Conservation (phyloP, 2,888 invertebrate species). For the Creontiades dilutus region DNA sequence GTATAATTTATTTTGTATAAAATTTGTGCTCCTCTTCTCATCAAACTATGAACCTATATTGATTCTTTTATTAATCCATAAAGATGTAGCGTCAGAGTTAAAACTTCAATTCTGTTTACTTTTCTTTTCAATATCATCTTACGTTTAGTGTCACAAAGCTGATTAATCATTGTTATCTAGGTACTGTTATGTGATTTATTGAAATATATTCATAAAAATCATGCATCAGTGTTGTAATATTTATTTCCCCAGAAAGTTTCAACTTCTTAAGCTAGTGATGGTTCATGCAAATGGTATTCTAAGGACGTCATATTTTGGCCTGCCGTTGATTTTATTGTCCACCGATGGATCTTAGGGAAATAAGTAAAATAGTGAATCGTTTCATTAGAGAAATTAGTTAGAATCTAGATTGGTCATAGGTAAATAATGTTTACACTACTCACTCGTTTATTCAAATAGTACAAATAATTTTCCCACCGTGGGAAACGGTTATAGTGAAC, state of each 20-base stretch:
- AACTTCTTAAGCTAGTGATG: too few species aligned
- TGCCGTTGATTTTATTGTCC: too few species aligned
- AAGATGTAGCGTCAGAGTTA: constrained; percentile 20
- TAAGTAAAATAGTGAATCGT: too few species aligned
- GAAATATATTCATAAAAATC: constrained; percentile 63
- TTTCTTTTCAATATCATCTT: neutral
- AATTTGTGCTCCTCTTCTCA: constrained; percentile 6
- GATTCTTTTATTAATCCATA: constrained; percentile 1
- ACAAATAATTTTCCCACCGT: too few species aligned
- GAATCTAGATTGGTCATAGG: too few species aligned
- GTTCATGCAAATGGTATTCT: too few species aligned
- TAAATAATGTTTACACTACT: too few species aligned
- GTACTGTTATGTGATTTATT: constrained; percentile 67
- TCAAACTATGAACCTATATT: neutral
- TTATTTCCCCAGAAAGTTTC: neutral
- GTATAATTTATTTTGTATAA: constrained; percentile 20
- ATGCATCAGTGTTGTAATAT: neutral
- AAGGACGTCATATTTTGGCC: too few species aligned
- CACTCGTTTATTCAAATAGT: too few species aligned
- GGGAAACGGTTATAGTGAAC: too few species aligned
- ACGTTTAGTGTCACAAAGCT: constrained; percentile 52
- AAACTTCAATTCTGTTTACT: neutral
- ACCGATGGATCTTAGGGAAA: too few species aligned
- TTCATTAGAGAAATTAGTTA: too few species aligned
- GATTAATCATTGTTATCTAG: constrained; percentile 65